A percentile compares a stretch with the other conserved stretches of the same genome.
Evolutionary conservation across 2,797 vertebrate species (phyloP).

Genomic region (Nothura maculosa): DNA sequence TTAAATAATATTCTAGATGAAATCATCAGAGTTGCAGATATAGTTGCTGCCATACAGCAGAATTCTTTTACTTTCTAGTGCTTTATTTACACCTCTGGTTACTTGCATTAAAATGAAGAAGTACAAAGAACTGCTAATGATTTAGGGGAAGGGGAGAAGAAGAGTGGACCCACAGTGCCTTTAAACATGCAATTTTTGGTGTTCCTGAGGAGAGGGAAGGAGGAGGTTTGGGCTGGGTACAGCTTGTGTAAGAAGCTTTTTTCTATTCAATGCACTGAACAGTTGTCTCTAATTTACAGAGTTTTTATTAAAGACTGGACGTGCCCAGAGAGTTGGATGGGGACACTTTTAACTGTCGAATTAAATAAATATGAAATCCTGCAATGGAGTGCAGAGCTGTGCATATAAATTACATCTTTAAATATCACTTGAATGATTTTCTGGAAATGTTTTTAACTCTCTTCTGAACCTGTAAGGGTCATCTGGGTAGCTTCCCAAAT

Average conservation of each 20-base stretch:
- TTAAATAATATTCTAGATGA: slow-evolving; percentile 3
- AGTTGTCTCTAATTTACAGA: background rate
- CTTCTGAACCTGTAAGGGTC: slow-evolving; percentile 53
- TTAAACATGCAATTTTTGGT: background rate
- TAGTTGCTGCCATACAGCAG: background rate
- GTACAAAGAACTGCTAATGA: background rate
- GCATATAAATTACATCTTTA: slow-evolving; percentile 76
- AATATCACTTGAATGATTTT: slow-evolving; percentile 61
- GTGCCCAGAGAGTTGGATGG: background rate
- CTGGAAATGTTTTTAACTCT: slow-evolving; percentile 64
- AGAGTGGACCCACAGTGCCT: background rate
- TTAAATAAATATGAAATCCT: slow-evolving; percentile 75
- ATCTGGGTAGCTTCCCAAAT: slow-evolving; percentile 22
- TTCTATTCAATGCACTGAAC: background rate
- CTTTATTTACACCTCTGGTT: background rate
- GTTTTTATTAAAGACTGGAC: background rate
- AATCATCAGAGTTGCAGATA: slow-evolving; percentile 16
- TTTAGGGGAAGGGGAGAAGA: background rate
- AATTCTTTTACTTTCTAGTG: background rate
- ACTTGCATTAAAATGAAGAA: background rate
- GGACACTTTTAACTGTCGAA: slow-evolving; percentile 57
- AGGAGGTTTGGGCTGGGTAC: background rate
- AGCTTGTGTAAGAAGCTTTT: background rate
- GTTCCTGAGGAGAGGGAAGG: background rate
- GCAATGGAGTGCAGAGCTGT: slow-evolving; percentile 47